Evolutionary conservation across 1,140 invertebrate species (phyloP).

Genomic region (Drosophila lacteicornis): DNA sequence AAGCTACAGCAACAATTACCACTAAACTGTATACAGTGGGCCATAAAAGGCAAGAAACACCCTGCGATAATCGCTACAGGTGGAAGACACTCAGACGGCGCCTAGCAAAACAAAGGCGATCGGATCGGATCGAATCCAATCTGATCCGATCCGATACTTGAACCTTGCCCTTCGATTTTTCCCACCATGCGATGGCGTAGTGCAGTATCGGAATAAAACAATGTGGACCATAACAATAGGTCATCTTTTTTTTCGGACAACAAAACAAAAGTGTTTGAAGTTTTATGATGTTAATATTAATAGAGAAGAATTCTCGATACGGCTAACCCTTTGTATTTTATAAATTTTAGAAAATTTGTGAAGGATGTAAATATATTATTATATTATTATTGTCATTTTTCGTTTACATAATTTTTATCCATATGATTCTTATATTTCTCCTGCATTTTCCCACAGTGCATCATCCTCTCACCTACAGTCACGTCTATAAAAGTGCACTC

Average conservation of each 20-base stretch:
- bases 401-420: no score
- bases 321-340: no score
- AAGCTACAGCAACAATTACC: slow-evolving; percentile 6
- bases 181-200: slow-evolving; percentile 20
- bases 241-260: no score
- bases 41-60: slow-evolving; percentile 33
- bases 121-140: slow-evolving; percentile 27
- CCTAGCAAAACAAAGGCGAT: slow-evolving; percentile 44
- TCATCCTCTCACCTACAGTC: background rate
- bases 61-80: slow-evolving; percentile 15
- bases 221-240: background rate
- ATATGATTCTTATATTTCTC: no score
- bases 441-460: slow-evolving; percentile 1
- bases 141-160: slow-evolving; percentile 42
- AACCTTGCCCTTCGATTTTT: slow-evolving; percentile 29
- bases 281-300: no score
- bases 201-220: background rate
- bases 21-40: slow-evolving; percentile 2
- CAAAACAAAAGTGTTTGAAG: no score
- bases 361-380: no score
- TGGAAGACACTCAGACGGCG: slow-evolving; percentile 37
- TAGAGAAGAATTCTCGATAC: no score
- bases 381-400: no score
- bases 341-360: no score
- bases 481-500: slow-evolving; percentile 16